Conservation (phyloP, 2,797 vertebrate species). For the Pipistrellus nathusii region DNA sequence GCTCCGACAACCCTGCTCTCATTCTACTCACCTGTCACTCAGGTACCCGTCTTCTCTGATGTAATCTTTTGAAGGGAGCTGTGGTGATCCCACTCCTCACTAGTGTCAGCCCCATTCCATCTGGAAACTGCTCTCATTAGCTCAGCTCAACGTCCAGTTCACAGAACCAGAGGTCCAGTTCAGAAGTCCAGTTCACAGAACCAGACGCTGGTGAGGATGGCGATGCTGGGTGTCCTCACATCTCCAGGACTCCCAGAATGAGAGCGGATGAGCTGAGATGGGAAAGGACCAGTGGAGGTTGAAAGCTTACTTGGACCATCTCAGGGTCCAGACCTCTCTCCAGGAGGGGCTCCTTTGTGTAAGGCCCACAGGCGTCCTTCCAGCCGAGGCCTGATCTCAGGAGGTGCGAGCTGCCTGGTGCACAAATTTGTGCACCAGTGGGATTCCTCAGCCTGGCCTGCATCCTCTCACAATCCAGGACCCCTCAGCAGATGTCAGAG, state of each 20-base stretch:
- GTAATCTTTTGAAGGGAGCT: neutral
- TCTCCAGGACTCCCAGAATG: neutral
- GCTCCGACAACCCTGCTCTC: neutral
- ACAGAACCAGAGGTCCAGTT: neutral
- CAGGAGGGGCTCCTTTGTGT: neutral
- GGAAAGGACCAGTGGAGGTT: neutral
- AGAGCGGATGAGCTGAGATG: neutral
- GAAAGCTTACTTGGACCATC: no score
- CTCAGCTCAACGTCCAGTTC: neutral
- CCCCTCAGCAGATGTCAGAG: no score
- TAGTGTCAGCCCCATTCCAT: fast-evolving
- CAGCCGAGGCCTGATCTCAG: neutral
- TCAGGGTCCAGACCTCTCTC: neutral
- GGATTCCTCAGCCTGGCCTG: no score
- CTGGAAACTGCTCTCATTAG: neutral
- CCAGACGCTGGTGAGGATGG: neutral
- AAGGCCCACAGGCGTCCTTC: neutral
- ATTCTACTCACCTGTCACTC: neutral
- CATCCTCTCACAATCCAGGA: no score
- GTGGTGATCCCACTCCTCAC: neutral
- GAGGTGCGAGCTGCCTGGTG: neutral
- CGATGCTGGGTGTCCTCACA: neutral
- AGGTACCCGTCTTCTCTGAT: neutral
- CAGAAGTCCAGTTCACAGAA: neutral
- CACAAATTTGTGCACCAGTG: no score